Evolutionary conservation across 2,888 invertebrate genomes (phyloP), one percentile per base, ranked within the genome.

Genomic region (Acanthopleura granulata): DNA sequence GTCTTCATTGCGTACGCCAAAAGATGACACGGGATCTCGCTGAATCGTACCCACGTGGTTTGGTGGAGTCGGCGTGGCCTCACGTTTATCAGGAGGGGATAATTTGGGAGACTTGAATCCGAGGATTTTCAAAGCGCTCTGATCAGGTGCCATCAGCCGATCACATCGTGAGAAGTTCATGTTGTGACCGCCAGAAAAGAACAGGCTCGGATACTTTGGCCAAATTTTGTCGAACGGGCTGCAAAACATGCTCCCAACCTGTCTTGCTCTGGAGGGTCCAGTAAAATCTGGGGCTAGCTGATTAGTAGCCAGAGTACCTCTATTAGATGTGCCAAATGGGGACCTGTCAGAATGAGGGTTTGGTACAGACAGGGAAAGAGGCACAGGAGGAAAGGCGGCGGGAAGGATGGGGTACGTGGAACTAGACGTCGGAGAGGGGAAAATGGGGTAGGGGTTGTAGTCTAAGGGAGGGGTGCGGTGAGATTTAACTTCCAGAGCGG

Each of bases 361-460:
- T 84, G 84, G 49, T 75, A 75, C 12, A 81, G 78, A 25, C 80
- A 82, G 73, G 81, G 77, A 11, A 77, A 79, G 22, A 81, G 74
- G 1, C 82, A 57, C 82, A 25, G 82, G 74, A 4, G 81, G 81
- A 75, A 79, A 79, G 1, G 81, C 73, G 14, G 79, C 78, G 49
- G 78, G 75, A 18, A 85, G 72, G 12, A 79, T 76, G 4, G 75
- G 74, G 29, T 82, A 83, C 22, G 81, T 81, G 74, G 82, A 83
- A 0, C 78, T 76, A 72, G 84, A 83, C 9, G 80, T 77, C 0
- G 82, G 85, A 49, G 83, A 75, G 1, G 82, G 78, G 30, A 84
- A 80, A 27, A 85, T 73, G 1, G 80, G 78, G 73, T 83, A 84
- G 12, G 79, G 11, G 75, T 76, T 1, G 70, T 72, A 50, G 76